Evolutionary conservation across 92 coral and sea anemone species (phyloP), one percentile per base, ranked within the genome.

Genomic region (Palythoa heliodiscus): DNA sequence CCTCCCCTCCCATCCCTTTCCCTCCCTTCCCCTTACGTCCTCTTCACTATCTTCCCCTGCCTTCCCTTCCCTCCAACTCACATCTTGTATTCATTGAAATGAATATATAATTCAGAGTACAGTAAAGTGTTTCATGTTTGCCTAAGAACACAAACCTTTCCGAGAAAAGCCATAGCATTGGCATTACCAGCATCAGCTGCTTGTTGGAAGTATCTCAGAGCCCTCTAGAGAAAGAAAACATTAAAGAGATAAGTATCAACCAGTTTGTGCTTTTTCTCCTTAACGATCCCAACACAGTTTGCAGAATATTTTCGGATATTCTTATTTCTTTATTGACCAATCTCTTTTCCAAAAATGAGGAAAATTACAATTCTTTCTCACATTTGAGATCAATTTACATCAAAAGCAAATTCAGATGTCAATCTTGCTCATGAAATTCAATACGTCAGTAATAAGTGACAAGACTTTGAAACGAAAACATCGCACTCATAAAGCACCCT

Each of bases 161-260:
- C 99, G 40, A 96, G 87, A 78, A 91, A 95, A 40, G 99, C 99
- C 93, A 93, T 93, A 10, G 99, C 99, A 89, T 94, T 97, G 16
- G 98, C 90, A 81, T 97, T 97, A 2, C 98, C 98, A 64, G 98
- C 98, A 70, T 95, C 98, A 11, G 99, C 99, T 40, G 99, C 99
- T 78, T 91, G 93, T 82, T 97, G 99, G 84, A 97, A 95, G 76
- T 97, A 97, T 23, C 98, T 86, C 84, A 87, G 83, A 6, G 99
- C 99, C 86, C 99, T 89, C 99, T 97, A 57, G 3, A 72, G 11
- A 78, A 57, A 90, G 73, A 87, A 75, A 29, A 29, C 35, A 29
- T 29, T 29, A 29, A 29, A 29, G 35, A 29, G 11, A 11, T 14
- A 71, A 15, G 47, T 7, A 37, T 11, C 20, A 14, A 55, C 66